These are phyloP conservation scores for Calyptomena viridis DNA, from an alignment of 2,113 vertebrate genomes.

Conservation along the genomic window DNA sequence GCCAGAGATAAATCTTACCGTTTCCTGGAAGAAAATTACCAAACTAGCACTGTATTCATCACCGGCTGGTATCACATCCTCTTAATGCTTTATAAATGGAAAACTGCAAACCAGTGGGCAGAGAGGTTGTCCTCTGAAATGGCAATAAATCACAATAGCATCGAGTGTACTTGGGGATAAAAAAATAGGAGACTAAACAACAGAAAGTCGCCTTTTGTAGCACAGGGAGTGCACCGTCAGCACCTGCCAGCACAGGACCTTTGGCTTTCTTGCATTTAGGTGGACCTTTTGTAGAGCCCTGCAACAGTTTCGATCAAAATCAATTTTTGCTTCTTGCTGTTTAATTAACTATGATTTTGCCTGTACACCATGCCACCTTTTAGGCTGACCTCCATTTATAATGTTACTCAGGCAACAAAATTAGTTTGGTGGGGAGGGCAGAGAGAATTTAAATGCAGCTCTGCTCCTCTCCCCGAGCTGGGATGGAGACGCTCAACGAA, in stretches of 20 bases:
- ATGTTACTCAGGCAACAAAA: slow-evolving; percentile 34
- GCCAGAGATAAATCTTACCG: slow-evolving; percentile 13
- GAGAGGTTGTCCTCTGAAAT: not conserved
- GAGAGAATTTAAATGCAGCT: not conserved
- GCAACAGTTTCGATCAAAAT: slow-evolving; percentile 3
- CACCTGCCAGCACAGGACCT: slow-evolving; percentile 14
- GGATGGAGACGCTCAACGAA: not conserved
- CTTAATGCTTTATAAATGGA: slow-evolving; percentile 39
- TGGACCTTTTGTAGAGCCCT: not conserved
- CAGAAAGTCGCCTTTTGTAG: not conserved
- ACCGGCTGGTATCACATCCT: not conserved
- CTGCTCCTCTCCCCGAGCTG: not conserved
- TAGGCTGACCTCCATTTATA: slow-evolving; percentile 45
- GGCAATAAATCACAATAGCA: slow-evolving; percentile 43
- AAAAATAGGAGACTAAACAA: slow-evolving; percentile 32
- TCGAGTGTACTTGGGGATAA: not conserved
- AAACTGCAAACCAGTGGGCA: not conserved
- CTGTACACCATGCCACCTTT: slow-evolving; percentile 45
- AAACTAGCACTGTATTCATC: not conserved
- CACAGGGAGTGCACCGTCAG: not conserved
- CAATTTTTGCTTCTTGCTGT: slow-evolving; percentile 38
- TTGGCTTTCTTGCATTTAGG: not conserved
- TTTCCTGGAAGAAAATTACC: slow-evolving; percentile 39
- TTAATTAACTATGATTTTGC: slow-evolving; percentile 60
- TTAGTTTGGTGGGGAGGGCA: not conserved